Base-by-base conservation (phyloP, 2,888 invertebrate species). In the Leptodirus hochenwartii region DNA sequence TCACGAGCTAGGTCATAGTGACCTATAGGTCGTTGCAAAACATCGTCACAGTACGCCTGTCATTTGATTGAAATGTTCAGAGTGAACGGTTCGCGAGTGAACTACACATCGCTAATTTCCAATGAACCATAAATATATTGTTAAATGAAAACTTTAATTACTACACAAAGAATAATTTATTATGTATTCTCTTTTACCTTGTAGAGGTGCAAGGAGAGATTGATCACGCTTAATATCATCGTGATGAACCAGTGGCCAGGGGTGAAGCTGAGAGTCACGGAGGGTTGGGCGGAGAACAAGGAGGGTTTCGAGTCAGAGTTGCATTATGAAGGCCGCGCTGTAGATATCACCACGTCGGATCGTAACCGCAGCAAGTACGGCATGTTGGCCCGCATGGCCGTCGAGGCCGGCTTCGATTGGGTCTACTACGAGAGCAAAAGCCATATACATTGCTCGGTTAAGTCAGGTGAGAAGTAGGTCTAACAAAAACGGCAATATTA, bases 231-330 rank as follows among this genome's bases (percentile, higher is more conserved):
- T 49, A 90, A 93, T 32, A 84, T 91, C 51, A 82, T 85, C 45
- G 93, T 95, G 56, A 88, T 91, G 87, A 93, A 93, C 62, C 85
- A 87, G 56, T 95, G 95, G 93, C 91, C 91, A 1, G 85, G 90
- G n/a, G 78, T 91, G 37, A 70, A 74, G 43, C 66, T 95, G 44
- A 65, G 90, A 32, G 93, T 95, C 38, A 88, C 81, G 39, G 93
- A 95, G 56, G 90, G 87, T 31, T 95, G 91, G 91, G 88, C 88
- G 50, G 91, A 91, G 53, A 80, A 80, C 47, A 69, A 68, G 39
- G 69, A 70, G 33, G 78, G 84, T 51, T 62, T 72, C 32, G 65
- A 66, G 39, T 76, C 84, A 50, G 88, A 87, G 29, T 66, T 95
- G 42, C 95, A 95, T 62, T 93, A 93, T 62, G 93, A 95, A 60